Evolutionary conservation across 2,888 invertebrate species (phyloP), one percentile per base, ranked within the genome.

Genomic region (Thecophora atra): DNA sequence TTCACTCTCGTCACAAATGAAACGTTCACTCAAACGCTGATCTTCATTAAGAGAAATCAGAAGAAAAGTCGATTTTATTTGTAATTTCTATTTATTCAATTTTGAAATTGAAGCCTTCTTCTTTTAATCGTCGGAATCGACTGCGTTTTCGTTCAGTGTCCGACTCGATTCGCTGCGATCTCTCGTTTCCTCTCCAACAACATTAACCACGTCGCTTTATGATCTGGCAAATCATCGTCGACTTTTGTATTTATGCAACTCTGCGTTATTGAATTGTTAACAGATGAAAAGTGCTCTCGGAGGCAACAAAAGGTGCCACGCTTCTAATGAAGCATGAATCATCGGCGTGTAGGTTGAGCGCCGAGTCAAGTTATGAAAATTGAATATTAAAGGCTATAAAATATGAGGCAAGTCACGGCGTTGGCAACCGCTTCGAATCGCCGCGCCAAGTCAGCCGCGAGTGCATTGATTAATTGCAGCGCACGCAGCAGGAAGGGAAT

Each of bases 181-280:
- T 11, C 51, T 28, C 15, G 24, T 30, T 4, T 17, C 24, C 6
- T 11, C 51, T 28, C 15, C 21, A 11, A 37, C 15, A 64, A 44
- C 51, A 71, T 58, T 58, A 72, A 69, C 19, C 56, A 69, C 37
- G 54, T 58, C 30, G 19, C 24, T 73, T 70, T 70, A 73, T 73
- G 70, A 73, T 70, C 54, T 73, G 70, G 70, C 70, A 70, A 70
- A 73, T 73, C 73, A 73, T 70, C 66, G 66, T 42, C 17, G 52
- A 70, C 52, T 70, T 62, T 51, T 70, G 52, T 70, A 21, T 58
- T 51, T 24, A 21, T 28, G 42, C 19, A 21, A 37, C 64, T 60
- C 69, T 73, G 70, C 70, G 21, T 71, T 73, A 67, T 73, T 67
- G 70, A 73, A 60, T 70, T 73, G 67, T 70, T 73, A 70, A 70